Evolutionary conservation across 2,888 invertebrate species (phyloP).

Genomic region (Esperia sulphurella): DNA sequence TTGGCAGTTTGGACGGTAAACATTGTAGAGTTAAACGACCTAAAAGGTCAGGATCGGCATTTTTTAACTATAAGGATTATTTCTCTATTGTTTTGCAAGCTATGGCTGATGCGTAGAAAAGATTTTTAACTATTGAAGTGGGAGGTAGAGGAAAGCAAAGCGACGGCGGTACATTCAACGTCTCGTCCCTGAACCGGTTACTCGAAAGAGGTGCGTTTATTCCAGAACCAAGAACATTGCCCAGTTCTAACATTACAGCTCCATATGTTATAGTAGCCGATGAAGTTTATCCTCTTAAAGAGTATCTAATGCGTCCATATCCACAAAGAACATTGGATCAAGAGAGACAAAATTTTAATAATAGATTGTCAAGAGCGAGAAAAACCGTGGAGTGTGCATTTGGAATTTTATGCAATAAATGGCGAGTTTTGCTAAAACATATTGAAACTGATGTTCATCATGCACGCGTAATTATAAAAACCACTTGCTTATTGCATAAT

Average conservation of each 20-base stretch:
- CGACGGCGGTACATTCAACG: conserved; percentile 5
- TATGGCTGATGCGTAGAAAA: conserved; percentile 6
- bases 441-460: conserved; percentile 23
- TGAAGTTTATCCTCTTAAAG: conserved; percentile 15
- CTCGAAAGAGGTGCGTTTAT: not conserved
- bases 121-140: conserved; percentile 5
- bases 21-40: no score
- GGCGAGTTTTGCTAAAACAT: conserved; percentile 17
- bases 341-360: conserved; percentile 10
- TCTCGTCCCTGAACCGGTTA: not conserved
- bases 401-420: conserved; percentile 9
- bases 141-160: conserved; percentile 8
- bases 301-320: conserved; percentile 16
- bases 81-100: no score
- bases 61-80: no score
- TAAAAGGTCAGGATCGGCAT: no score
- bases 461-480: conserved; percentile 21
- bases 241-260: not conserved
- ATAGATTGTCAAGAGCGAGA: conserved; percentile 11
- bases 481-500: conserved; percentile 23
- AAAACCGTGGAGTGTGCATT: conserved; percentile 15
- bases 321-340: conserved; percentile 3
- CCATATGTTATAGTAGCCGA: conserved; percentile 14
- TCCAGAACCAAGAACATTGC: not conserved
- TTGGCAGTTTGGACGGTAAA: no score